These are phyloP conservation scores for Tychaedon coryphoeus DNA, from an alignment of 2,113 vertebrate species.

Conservation along the genomic window DNA sequence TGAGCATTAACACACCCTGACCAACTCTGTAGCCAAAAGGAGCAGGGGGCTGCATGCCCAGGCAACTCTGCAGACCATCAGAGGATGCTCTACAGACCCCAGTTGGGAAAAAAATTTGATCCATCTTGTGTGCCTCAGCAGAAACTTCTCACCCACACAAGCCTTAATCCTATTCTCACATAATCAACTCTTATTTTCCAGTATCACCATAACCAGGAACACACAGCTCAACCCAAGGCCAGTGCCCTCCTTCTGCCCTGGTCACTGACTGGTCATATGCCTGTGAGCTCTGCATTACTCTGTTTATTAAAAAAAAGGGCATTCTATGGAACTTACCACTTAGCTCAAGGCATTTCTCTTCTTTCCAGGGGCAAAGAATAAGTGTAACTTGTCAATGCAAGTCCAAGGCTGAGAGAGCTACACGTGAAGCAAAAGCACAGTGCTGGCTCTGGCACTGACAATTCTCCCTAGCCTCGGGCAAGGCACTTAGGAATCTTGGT, in stretches of 20 bases:
- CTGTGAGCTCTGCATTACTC: neutral
- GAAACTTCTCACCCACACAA: neutral
- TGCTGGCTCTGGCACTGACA: neutral
- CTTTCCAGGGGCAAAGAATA: neutral
- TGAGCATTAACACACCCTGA: neutral
- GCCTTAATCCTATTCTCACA: neutral
- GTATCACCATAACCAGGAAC: neutral
- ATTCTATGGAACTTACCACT: neutral
- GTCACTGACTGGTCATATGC: accelerated
- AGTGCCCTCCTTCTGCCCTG: neutral
- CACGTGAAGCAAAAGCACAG: neutral
- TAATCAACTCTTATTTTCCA: neutral
- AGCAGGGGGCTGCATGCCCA: neutral
- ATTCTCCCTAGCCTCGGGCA: neutral
- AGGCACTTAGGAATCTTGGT: neutral
- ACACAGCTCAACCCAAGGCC: neutral
- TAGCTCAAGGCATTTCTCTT: neutral
- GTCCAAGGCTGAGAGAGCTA: neutral
- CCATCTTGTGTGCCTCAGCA: neutral
- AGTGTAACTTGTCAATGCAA: accelerated
- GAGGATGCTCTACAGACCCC: neutral
- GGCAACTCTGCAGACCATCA: neutral
- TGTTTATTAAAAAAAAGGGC: neutral
- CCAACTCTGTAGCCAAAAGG: neutral
- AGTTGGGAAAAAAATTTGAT: neutral